Conservation (phyloP, 2,888 invertebrate species). For the Hartigia nigra region DNA sequence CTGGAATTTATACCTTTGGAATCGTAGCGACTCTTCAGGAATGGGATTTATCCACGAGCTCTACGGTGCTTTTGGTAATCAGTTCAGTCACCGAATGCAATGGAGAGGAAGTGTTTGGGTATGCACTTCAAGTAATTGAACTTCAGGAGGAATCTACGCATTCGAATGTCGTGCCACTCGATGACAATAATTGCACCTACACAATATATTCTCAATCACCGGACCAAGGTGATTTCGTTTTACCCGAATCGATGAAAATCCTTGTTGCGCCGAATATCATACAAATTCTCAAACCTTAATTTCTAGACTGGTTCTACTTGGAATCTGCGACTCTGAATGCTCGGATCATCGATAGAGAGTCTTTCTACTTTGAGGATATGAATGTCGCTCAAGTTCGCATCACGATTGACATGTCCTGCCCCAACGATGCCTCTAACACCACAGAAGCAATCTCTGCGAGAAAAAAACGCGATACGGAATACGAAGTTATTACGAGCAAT, state of each 20-base stretch:
- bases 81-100: constrained; percentile 15
- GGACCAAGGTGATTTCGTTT: constrained; percentile 10
- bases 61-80: constrained; percentile 14
- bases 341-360: constrained; percentile 17
- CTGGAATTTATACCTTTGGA: constrained; percentile 15
- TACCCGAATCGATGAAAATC: background rate
- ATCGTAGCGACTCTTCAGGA: constrained; percentile 16
- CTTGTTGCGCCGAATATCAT: background rate
- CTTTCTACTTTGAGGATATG: constrained; percentile 17
- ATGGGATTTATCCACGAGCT: constrained; percentile 6
- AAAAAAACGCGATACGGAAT: constrained; percentile 13
- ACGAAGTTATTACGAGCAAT: constrained; percentile 11
- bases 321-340: constrained; percentile 11
- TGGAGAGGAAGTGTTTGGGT: constrained; percentile 15
- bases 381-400: constrained; percentile 20
- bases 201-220: constrained; percentile 20
- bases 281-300: background rate
- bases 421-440: background rate
- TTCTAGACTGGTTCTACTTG: constrained; percentile 17
- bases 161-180: constrained; percentile 15
- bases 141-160: constrained; percentile 18
- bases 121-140: constrained; percentile 20
- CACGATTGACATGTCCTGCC: constrained; percentile 15
- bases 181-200: constrained; percentile 20
- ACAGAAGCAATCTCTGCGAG: background rate